Evolutionary conservation across 2,113 vertebrate genomes (phyloP), one percentile per base, ranked within the genome.

Genomic region (Onychostoma macrolepis): DNA sequence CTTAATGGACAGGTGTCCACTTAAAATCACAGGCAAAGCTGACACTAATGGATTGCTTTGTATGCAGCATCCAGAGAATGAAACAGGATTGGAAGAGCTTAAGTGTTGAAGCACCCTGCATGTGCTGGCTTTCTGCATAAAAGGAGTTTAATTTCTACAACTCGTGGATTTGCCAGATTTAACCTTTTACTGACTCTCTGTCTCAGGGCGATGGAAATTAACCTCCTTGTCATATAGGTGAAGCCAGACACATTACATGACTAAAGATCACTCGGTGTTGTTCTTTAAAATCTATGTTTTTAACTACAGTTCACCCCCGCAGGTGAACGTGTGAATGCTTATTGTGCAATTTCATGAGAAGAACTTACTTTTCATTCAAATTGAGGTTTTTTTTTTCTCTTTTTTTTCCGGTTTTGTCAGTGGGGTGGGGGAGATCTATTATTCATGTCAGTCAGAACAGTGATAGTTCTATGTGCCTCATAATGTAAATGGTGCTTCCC

Each of bases 31-130:
- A 88, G 87, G 91, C 92, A 93, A 92, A 93, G 92, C 94, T 95
- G 94, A 95, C 94, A 95, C 94, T 96, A 95, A 96, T 96, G 95
- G 95, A 96, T 95, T 95, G 94, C 93, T 95, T 95, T 94, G 93
- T 94, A 93, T 94, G 92, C 91, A 90, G 91, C 91, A 93, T 93
- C 48, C 91, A 90, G 93, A 92, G 92, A 93, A 94, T 93, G 93
- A 91, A 93, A 93, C 91, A 9, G 94, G 93, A 95, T 94, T 95
- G 94, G 91, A 87, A 91, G 92, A 93, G 94, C 93, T 95, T 95
- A 95, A 92, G 91, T 90, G 90, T 88, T 90, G 87, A 88, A 93
- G 93, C 91, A 91, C 92, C 92, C 89, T 87, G 91, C 91, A 91
- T 91, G 89, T 81, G 87, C 88, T 90, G 69, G 93, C 90, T 94